A percentile compares a stretch with the other conserved stretches of the same genome.
Conservation (phyloP, 2,797 vertebrate species). For the Gymnopithys bicolor region DNA sequence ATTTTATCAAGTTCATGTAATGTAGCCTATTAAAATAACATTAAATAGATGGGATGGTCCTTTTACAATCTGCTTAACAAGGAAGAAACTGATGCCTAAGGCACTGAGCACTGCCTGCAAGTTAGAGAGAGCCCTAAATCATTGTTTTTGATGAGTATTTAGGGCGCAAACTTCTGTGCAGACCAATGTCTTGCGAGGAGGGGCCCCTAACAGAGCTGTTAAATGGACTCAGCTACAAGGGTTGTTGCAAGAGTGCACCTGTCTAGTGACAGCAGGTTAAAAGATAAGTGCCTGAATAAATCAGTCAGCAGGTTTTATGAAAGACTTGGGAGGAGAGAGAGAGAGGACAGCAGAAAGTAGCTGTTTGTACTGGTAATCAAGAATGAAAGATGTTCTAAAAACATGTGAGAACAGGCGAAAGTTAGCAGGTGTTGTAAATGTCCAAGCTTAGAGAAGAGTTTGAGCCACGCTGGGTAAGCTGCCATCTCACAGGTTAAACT, state of each 20-base stretch:
- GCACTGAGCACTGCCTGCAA: not conserved
- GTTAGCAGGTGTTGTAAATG: slow-evolving; percentile 50
- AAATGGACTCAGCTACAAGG: slow-evolving; percentile 18
- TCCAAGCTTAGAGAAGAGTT: not conserved
- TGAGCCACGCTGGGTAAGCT: not conserved
- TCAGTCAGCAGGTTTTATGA: slow-evolving; percentile 73
- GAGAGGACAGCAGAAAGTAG: slow-evolving; percentile 41
- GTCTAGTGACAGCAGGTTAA: slow-evolving; percentile 49
- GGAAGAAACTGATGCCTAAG: slow-evolving; percentile 22
- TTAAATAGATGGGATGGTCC: slow-evolving; percentile 15
- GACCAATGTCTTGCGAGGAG: not conserved
- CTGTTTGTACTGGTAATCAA: slow-evolving; percentile 44
- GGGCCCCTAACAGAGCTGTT: slow-evolving; percentile 42
- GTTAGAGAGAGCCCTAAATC: not conserved
- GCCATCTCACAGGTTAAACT: not conserved
- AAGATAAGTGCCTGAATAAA: slow-evolving; percentile 65
- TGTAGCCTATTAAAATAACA: slow-evolving; percentile 37
- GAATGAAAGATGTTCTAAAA: slow-evolving; percentile 49
- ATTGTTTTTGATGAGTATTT: not conserved
- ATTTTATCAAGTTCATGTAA: not conserved
- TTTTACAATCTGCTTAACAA: slow-evolving; percentile 22
- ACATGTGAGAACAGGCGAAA: slow-evolving; percentile 19
- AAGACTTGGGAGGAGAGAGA: slow-evolving; percentile 60
- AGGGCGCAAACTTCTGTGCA: not conserved
- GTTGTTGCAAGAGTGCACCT: slow-evolving; percentile 49